Evolutionary conservation across 2,888 invertebrate species (phyloP), one percentile per base, ranked within the genome.

Genomic region (Lepidocyrtinus sp.): DNA sequence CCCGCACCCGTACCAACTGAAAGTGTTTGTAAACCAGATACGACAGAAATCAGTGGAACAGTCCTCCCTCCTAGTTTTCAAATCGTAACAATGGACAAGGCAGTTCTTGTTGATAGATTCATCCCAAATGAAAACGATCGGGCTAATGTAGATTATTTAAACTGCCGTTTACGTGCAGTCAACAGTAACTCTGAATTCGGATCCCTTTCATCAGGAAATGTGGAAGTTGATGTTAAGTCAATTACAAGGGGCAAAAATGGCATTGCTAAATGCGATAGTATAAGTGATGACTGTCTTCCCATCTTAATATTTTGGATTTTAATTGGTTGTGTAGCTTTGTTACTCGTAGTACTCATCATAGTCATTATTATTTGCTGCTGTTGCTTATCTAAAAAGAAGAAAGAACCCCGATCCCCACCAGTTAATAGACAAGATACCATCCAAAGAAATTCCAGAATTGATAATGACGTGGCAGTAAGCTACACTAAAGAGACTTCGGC

Each of bases 241-340:
- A n/a, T 55, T n/a, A 55, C n/a, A 2, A 36, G 36, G 17, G 55
- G 55, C 7, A n/a, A n/a, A n/a, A n/a, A n/a, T n/a, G 55, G 15
- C 19, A 1, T 2, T 68, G 5, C 19, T 24, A n/a, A 46, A 7
- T 15, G 12, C 15, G 45, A 64, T 55, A 55, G 25, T 9, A 24
- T 84, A 1, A 59, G 59, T 0, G 84, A 84, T 26, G 75, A 62
- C 5, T 84, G 84, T 25, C 64, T 84, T 0, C 84, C 84, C 0
- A 75, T 80, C 9, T 46, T 55, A 19, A 45, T 83, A 0, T 82
- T 84, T 55, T 84, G 83, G 83, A 72, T 74, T 17, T 9, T 84
- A 2, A 83, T 84, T 19, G 82, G 80, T 1, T 71, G 74, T 25
- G 21, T 84, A 9, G 79, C 45, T 0, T 63, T 55, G 15, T 55